Evolutionary conservation across 2,113 vertebrate species (phyloP), one percentile per base, ranked within the genome.

Genomic region (Leptodactylus fuscus): DNA sequence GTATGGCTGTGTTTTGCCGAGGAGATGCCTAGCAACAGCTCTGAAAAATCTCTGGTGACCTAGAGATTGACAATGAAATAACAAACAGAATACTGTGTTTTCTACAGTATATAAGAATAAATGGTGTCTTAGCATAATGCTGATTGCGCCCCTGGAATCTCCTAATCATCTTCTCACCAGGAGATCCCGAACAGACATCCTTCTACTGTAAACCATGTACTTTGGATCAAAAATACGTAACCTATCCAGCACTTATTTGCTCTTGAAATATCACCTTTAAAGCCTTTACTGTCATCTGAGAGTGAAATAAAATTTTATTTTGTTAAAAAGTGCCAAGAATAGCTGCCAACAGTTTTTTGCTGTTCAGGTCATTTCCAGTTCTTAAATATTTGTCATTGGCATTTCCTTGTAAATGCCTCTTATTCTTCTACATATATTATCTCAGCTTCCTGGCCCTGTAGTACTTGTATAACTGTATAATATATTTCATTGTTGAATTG

Each of bases 91-190:
- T 34, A 36, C 16, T 22, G 20, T 69, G 38, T 69, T 18, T 73
- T 46, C n/a, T n/a, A n/a, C n/a, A n/a, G 18, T 44, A 24, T 13
- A 24, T 10, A 44, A 46, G 70, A 77, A 53, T 76, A 51, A 77
- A 32, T 29, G 13, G 27, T 18, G 32, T 32, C 36, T 60, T 46
- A 44, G 36, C 70, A 83, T 76, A 44, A 60, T 83, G 22, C 71
- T 83, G 71, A 83, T 83, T 83, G 38, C 71, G 48, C 41, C 70
- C 48, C 38, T 76, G 48, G 41, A 46, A 58, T 71, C 46, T 76
- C 71, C 36, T 76, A 83, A 83, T 83, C 82, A 83, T 75, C 48
- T 41, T 73, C 70, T 75, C 82, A 20, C 53, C 82, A 83, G 82
- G 82, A 48, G 70, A 83, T 44, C 70, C 53, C 46, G 51, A 74